Evolutionary conservation across 2,888 invertebrate species (phyloP).

Genomic region (Parnassius mnemosyne): DNA sequence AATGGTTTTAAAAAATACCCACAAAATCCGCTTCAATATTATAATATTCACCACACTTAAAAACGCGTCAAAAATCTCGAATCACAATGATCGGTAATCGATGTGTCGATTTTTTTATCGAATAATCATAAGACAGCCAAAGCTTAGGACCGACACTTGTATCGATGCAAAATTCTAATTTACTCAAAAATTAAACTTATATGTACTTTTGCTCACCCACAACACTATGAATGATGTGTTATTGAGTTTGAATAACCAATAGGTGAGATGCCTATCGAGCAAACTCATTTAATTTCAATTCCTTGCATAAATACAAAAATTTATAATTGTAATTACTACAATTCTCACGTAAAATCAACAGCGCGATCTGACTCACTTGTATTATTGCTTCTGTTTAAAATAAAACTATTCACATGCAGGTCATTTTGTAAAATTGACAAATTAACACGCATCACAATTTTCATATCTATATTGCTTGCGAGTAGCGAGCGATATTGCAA

Average conservation of each 20-base stretch:
- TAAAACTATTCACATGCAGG: slow-evolving; percentile 10
- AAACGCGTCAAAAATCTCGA: slow-evolving; percentile 41
- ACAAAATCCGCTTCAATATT: slow-evolving; percentile 28
- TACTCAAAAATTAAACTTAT: not conserved
- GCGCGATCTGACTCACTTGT: not conserved
- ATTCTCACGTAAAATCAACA: not conserved
- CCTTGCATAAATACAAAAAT: not conserved
- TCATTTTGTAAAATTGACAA: slow-evolving; percentile 6
- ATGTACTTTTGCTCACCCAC: slow-evolving; percentile 4
- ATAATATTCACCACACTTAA: slow-evolving; percentile 30
- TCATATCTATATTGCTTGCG: not conserved
- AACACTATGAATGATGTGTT: not conserved
- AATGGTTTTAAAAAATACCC: slow-evolving; percentile 15
- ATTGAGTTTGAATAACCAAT: no score
- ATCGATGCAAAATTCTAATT: slow-evolving; percentile 1
- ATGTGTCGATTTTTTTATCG: slow-evolving; percentile 31
- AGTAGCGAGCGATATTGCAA: not conserved
- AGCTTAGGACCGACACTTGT: slow-evolving; percentile 37
- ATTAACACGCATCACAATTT: slow-evolving; percentile 1
- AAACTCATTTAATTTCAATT: slow-evolving; percentile 1
- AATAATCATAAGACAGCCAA: slow-evolving; percentile 38
- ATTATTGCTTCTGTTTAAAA: slow-evolving; percentile 16
- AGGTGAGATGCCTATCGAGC: not conserved
- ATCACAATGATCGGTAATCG: slow-evolving; percentile 36
- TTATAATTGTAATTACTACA: not conserved